Base-by-base conservation (phyloP, 1,140 invertebrate species). In the Saxidomus purpurata region DNA sequence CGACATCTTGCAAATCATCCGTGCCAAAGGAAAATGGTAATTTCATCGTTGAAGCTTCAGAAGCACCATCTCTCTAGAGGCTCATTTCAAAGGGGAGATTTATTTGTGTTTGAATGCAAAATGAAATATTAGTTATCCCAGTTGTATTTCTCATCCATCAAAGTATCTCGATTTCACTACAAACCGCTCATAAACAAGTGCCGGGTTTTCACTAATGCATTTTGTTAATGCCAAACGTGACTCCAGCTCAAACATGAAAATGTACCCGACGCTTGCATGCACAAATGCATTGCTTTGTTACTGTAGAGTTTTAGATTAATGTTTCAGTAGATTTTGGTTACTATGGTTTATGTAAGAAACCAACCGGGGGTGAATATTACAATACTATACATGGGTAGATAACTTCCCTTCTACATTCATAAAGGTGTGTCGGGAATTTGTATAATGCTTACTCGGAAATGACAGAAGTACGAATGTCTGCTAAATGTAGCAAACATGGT, bases 21-120 rank as follows among this genome's bases (percentile, higher is more conserved):
- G 34, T 80, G 87, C 49, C 77, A 82, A 89, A 89, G 59, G 63
- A 69, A 89, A 89, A 89, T 89, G 87, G 87, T 89, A 89, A 89
- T 89, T 89, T 81, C 79, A 89, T 89, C 55, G 87, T 80, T 63
- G 59, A 34, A 11, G 61, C 81, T 84, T 67, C 81, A 43, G 81
- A 84, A 43, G 81, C 1, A 28, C 81, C 22, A 31, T 36, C 40
- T 63, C 81, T 69, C 81, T 17, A 25, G 81, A 84, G 81, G 36
- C 81, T 69, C 55, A 71, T 84, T 63, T 87, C 47, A 43, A 79
- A 52, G 28, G 61, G 85, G 40, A 87, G 85, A 87, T 87, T 87
- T 87, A 87, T 87, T 76, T 40, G 67, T 77, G 85, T 87, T 79
- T 87, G 85, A 87, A 87, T 61, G 38, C 85, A 55, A 47, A 76